phyloP scores from a whole-genome alignment of 2,113 vertebrate genomes.

The Silurus meridionalis region DNA sequence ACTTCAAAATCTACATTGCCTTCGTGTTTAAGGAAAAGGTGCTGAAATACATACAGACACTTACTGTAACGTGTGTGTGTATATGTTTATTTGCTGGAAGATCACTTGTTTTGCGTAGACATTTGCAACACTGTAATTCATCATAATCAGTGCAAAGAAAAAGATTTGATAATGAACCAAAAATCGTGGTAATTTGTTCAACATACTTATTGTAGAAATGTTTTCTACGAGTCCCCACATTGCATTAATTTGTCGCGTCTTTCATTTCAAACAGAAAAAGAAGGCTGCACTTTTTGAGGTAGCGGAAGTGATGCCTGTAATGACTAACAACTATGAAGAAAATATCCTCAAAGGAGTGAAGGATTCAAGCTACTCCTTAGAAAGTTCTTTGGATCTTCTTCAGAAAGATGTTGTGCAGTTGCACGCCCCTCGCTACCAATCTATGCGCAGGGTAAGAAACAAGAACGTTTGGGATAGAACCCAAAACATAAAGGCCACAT shows the following conservation, averaged over 20 bases:
- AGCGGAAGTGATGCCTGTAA: conserved; percentile 98
- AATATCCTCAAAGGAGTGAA: conserved; percentile 97
- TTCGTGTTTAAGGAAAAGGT: conserved; percentile 99
- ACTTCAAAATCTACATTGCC: conserved; percentile 99
- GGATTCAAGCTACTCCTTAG: conserved; percentile 94
- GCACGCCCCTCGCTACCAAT: conserved; percentile 97
- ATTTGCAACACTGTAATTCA: neutral
- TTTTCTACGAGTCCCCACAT: too few species aligned
- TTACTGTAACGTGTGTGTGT: neutral
- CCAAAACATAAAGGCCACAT: neutral
- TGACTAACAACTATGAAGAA: conserved; percentile 99
- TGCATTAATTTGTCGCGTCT: neutral
- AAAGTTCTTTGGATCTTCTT: conserved; percentile 97
- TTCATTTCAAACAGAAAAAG: conserved; percentile 81
- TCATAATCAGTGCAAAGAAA: too few species aligned
- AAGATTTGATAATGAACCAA: too few species aligned
- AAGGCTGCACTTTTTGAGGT: conserved; percentile 99
- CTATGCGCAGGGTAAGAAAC: conserved; percentile 92
- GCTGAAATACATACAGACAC: conserved; percentile 40
- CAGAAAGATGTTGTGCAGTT: conserved; percentile 98
- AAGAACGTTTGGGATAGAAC: neutral
- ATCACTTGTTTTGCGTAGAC: neutral
- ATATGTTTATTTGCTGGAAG: neutral
- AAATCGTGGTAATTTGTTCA: too few species aligned
- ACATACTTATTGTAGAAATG: too few species aligned